Percentiles rank a stretch among this genome's conserved stretches.
phyloP scores from a whole-genome alignment of 2,797 vertebrate genomes.

The Oryzias sinensis region DNA sequence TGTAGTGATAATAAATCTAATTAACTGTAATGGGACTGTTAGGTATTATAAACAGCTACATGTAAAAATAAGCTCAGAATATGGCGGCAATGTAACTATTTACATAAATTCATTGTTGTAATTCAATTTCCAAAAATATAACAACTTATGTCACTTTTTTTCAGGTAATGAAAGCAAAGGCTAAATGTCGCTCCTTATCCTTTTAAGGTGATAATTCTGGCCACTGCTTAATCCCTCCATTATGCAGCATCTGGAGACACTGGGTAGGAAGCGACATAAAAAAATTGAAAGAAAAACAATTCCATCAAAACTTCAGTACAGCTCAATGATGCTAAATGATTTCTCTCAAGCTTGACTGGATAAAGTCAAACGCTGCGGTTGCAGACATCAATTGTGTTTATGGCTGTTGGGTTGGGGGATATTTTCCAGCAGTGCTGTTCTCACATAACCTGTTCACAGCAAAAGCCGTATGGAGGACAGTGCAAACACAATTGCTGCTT shows the following conservation, averaged over 20 bases:
- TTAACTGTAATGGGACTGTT: too few species aligned
- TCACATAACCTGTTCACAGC: slow-evolving; percentile 57
- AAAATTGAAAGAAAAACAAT: slow-evolving; percentile 61
- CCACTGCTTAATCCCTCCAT: slow-evolving; percentile 17
- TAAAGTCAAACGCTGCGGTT: slow-evolving; percentile 77
- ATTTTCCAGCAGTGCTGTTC: slow-evolving; percentile 74
- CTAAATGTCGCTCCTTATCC: not conserved
- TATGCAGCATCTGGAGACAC: slow-evolving; percentile 36
- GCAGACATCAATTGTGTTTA: slow-evolving; percentile 82
- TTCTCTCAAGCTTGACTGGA: slow-evolving; percentile 75
- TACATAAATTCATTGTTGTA: too few species aligned
- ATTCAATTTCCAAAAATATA: not conserved
- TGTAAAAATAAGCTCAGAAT: too few species aligned
- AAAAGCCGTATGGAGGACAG: slow-evolving; percentile 58
- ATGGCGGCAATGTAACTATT: too few species aligned
- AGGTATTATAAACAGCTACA: too few species aligned
- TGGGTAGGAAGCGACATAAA: slow-evolving; percentile 50
- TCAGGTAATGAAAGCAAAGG: not conserved
- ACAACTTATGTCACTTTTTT: not conserved
- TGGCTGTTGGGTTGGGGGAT: slow-evolving; percentile 73
- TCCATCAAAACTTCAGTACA: slow-evolving; percentile 67
- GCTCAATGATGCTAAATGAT: slow-evolving; percentile 80
- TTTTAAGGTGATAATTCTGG: slow-evolving; percentile 7
- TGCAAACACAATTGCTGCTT: slow-evolving; percentile 41
- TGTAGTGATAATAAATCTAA: too few species aligned